Evolutionary conservation across 2,888 invertebrate species (phyloP), one percentile per base, ranked within the genome.

Genomic region (Philopedon plagiatum): DNA sequence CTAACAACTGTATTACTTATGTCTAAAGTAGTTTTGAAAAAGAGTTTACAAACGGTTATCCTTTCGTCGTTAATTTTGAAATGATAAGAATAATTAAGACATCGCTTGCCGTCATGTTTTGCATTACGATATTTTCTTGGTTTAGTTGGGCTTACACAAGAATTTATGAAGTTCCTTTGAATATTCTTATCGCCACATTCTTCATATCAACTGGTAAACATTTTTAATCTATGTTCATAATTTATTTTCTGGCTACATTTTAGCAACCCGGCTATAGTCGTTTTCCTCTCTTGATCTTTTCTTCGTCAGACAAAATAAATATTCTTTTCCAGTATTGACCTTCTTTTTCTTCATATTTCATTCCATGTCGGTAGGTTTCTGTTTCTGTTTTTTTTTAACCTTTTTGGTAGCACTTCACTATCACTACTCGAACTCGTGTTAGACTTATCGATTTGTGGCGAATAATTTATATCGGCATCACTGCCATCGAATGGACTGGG

Each of bases 271-370:
- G 37, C 13, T 37, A 13, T 13, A 37, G 13, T 5, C 13, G 37
- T 37, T 37, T 37, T 37, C 37, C 13, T 37, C 37, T 37, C 37
- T 37, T 37, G 37, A 37, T 1, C 13, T 37, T 37, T 37, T 13
- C 37, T 37, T 13, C 37, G n/a, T 37, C 37, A 37, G 37, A 37
- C 37, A 37, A n/a, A n/a, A n/a, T n/a, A n/a, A 37, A 37, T 37
- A 37, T 37, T 37, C 37, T 37, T n/a, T 37, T 37, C 37, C 37
- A 37, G 37, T 37, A 37, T 37, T 37, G 37, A 37, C 37, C 37
- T 37, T 37, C 37, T 2, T 37, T 13, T 37, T 37, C n/a, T 37
- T 37, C 11, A 37, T 37, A 37, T 37, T 37, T 13, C 37, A 13
- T 13, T 37, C 37, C 37, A 37, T 37, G 37, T 13, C 5, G 37